Percentiles rank a stretch among this genome's conserved stretches.
Conservation (phyloP, 1,140 invertebrate genomes). For the Scylla paramamosain region DNA sequence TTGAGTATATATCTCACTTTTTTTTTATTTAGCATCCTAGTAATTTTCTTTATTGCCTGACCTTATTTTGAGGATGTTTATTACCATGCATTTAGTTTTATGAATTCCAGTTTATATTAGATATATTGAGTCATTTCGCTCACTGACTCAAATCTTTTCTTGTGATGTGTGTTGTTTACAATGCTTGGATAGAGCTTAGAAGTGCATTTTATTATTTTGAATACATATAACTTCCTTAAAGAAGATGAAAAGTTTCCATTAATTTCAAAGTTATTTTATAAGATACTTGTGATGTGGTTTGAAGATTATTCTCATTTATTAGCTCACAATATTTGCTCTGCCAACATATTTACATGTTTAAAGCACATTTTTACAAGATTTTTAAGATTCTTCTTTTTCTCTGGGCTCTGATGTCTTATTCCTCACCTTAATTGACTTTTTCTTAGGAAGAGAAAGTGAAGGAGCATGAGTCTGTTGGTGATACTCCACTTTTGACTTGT, state of each 20-base stretch:
- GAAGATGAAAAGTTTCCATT: slow-evolving; percentile 65
- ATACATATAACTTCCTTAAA: slow-evolving; percentile 32
- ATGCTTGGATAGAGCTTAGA: not conserved
- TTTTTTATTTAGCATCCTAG: not conserved
- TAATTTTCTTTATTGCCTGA: not conserved
- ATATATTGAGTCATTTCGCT: not conserved
- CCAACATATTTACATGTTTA: slow-evolving; percentile 49
- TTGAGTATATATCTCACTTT: not conserved
- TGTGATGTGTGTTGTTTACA: not conserved
- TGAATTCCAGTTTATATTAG: not conserved
- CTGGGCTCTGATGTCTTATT: slow-evolving; percentile 61
- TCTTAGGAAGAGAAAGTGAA: slow-evolving; percentile 67
- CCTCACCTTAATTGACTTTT: slow-evolving; percentile 65
- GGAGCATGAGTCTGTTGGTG: slow-evolving; percentile 67
- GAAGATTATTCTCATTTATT: slow-evolving; percentile 42
- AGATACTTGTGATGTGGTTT: slow-evolving; percentile 27
- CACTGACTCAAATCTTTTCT: not conserved
- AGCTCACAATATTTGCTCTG: slow-evolving; percentile 62
- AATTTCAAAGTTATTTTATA: slow-evolving; percentile 15
- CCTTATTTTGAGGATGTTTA: not conserved
- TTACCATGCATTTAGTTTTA: not conserved
- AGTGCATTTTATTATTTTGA: not conserved
- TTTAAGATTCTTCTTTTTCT: slow-evolving; percentile 46
- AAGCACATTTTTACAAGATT: slow-evolving; percentile 57
- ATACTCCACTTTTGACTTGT: slow-evolving; percentile 49